Evolutionary conservation across 2,888 invertebrate species (phyloP), one percentile per base, ranked within the genome.

Genomic region (Melinaea menophilus): DNA sequence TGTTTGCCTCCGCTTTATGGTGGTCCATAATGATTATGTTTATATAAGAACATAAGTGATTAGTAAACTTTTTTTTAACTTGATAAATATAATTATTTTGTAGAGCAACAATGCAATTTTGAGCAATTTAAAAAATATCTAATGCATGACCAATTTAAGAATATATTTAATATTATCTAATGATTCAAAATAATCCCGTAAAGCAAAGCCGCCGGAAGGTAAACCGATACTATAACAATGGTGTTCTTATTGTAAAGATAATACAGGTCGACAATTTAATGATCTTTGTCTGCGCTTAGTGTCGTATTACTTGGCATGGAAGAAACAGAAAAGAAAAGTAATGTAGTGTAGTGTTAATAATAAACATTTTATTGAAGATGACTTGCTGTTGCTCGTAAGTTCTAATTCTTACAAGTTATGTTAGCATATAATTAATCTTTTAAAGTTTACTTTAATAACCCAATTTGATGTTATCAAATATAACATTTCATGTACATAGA

Each of bases 241-340:
- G 67, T 76, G 74, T 75, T 72, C 64, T 74, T 72, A 79, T 85
- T 85, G 81, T 84, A 66, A 65, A 62, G 59, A 70, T 82, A 85
- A 88, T 80, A 76, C 70, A 78, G 66, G 76, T 69, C 61, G 88
- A 88, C 88, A 79, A 78, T 79, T 83, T 81, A 88, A 88, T 86
- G 78, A 83, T 79, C 80, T 84, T 75, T 68, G 66, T 70, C 65
- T 71, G 62, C 64, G 69, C 66, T 71, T 58, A 69, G 72, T 80
- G 76, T 85, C 75, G 48, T 58, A 69, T 86, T 85, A 72, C 85
- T 2, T 33, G 4, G 48, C 0, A 55, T 67, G 2, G 41, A 55
- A 37, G 41, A 55, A 37, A 55, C 34, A 13, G 12, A 12, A 56
- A 66, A 65, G 58, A 61, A 56, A 51, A 34, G 22, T 31, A 22